These are phyloP conservation scores for Sitobion miscanthi DNA, from an alignment of 1,140 invertebrate genomes.

Conservation along the genomic window DNA sequence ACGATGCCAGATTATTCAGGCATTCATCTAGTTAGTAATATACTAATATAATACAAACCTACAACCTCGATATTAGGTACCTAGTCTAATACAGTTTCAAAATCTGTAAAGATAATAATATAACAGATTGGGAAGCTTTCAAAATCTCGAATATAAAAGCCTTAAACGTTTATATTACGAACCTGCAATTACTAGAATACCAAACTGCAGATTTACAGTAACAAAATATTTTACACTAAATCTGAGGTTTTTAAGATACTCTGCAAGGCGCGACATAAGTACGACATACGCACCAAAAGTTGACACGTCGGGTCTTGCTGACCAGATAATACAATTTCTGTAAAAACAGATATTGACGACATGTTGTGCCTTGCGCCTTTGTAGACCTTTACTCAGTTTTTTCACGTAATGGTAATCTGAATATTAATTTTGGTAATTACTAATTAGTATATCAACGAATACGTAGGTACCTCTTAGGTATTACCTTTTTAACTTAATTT, in stretches of 20 bases:
- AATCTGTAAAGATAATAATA: not conserved
- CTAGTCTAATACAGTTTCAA: not conserved
- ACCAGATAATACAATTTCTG: no score
- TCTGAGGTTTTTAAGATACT: not conserved
- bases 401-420: not conserved
- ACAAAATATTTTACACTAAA: no score
- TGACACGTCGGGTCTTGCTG: no score
- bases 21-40: not conserved
- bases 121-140: not conserved
- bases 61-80: not conserved
- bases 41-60: not conserved
- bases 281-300: no score
- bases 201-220: not conserved
- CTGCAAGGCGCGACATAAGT: no score
- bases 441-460: not conserved
- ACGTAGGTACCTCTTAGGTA: not conserved
- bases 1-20: no score
- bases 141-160: not conserved
- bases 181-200: not conserved
- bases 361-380: no score
- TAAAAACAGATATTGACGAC: no score
- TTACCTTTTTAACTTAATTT: not conserved
- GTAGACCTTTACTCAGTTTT: no score
- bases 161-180: not conserved
- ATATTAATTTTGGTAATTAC: not conserved